Evolutionary conservation across 2,888 invertebrate genomes (phyloP).

Genomic region (Mongoloraphidia duomilia): DNA sequence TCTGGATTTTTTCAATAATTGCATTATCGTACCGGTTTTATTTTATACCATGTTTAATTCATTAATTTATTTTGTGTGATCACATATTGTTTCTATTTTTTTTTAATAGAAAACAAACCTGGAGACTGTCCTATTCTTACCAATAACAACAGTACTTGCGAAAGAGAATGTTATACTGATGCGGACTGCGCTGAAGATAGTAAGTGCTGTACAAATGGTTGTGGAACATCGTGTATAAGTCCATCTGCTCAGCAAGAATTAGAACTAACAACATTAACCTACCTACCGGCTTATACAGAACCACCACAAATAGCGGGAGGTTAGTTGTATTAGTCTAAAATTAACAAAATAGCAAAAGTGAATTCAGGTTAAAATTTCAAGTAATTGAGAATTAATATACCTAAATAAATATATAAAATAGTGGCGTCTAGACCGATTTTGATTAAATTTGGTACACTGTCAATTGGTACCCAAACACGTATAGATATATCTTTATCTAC

Average conservation of each 20-base stretch:
- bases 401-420: no score
- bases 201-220: constrained; percentile 74
- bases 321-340: constrained; percentile 14
- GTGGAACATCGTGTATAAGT: constrained; percentile 54
- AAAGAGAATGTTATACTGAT: constrained; percentile 60
- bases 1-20: no score
- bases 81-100: background rate
- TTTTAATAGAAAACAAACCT: constrained; percentile 45
- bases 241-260: constrained; percentile 31
- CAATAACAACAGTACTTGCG: constrained; percentile 40
- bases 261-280: constrained; percentile 27
- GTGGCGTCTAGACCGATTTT: no score
- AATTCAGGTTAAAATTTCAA: no score
- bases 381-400: no score
- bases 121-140: constrained; percentile 47
- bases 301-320: constrained; percentile 21
- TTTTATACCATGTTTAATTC: no score
- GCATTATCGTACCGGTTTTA: no score
- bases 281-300: constrained; percentile 28
- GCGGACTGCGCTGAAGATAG: constrained; percentile 63
- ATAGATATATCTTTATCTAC: no score
- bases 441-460: no score
- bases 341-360: background rate
- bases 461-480: no score
- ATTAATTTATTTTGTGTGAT: no score